These are phyloP conservation scores for Diadromus collaris DNA, from an alignment of 2,888 invertebrate genomes.

Conservation along the genomic window DNA sequence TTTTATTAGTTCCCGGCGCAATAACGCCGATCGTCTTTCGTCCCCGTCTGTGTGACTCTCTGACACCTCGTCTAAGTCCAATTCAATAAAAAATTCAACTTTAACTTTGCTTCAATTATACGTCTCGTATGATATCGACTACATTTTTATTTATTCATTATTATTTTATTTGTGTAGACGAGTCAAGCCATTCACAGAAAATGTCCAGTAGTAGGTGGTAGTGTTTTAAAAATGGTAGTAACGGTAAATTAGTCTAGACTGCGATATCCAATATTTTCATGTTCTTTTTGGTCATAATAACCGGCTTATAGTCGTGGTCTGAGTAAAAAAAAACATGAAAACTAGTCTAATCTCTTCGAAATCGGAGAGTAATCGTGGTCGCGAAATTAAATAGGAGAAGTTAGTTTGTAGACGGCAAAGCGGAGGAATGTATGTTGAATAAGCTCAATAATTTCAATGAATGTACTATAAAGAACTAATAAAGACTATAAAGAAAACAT, in stretches of 20 bases:
- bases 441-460: neutral
- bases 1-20: conserved; percentile 6
- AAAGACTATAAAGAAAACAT: too few species aligned
- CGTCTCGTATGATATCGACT: neutral
- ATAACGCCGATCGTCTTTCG: neutral
- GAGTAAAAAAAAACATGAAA: neutral
- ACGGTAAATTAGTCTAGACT: too few species aligned
- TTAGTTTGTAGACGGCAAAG: neutral
- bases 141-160: too few species aligned
- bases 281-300: too few species aligned
- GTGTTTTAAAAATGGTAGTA: too few species aligned
- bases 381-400: neutral
- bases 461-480: too few species aligned
- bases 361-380: neutral
- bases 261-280: too few species aligned
- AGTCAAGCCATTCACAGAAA: too few species aligned
- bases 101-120: neutral
- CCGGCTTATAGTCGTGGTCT: neutral
- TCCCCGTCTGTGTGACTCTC: neutral
- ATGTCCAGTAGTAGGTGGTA: neutral
- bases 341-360: neutral
- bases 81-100: neutral
- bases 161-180: too few species aligned
- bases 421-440: neutral
- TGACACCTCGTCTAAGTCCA: neutral